A percentile compares a stretch with the other conserved stretches of the same genome.
These are phyloP conservation scores for Centropristis striata DNA, from an alignment of 2,113 vertebrate genomes.

Conservation along the genomic window DNA sequence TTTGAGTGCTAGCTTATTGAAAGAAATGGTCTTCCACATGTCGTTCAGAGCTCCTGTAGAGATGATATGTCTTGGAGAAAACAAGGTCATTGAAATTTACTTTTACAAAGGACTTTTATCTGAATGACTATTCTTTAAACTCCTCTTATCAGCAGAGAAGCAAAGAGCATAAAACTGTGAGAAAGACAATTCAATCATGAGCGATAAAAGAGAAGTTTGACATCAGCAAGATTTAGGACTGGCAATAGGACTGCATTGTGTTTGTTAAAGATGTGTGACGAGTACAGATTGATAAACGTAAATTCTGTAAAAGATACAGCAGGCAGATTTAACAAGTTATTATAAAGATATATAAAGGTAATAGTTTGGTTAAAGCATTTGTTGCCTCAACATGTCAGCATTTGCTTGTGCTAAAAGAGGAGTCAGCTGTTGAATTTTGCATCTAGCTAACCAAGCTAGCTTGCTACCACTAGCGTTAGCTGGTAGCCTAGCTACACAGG, in stretches of 20 bases:
- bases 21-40: too few species aligned
- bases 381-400: too few species aligned
- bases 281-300: background rate
- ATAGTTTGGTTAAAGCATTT: too few species aligned
- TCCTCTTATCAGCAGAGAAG: background rate
- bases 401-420: too few species aligned
- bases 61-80: background rate
- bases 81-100: background rate
- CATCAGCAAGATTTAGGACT: conserved; percentile 18
- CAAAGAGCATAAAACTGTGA: conserved; percentile 23
- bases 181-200: conserved; percentile 20
- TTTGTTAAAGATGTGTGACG: background rate
- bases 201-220: conserved; percentile 21
- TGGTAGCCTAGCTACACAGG: too few species aligned
- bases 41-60: too few species aligned
- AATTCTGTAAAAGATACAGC: background rate
- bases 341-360: too few species aligned
- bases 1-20: too few species aligned
- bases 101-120: background rate
- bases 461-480: too few species aligned
- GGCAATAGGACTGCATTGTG: background rate
- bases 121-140: background rate
- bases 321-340: background rate
- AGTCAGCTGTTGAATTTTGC: too few species aligned
- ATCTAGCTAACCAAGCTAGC: too few species aligned